Evolutionary conservation across 2,797 vertebrate species (phyloP).

Genomic region (Hipposideros larvatus): DNA sequence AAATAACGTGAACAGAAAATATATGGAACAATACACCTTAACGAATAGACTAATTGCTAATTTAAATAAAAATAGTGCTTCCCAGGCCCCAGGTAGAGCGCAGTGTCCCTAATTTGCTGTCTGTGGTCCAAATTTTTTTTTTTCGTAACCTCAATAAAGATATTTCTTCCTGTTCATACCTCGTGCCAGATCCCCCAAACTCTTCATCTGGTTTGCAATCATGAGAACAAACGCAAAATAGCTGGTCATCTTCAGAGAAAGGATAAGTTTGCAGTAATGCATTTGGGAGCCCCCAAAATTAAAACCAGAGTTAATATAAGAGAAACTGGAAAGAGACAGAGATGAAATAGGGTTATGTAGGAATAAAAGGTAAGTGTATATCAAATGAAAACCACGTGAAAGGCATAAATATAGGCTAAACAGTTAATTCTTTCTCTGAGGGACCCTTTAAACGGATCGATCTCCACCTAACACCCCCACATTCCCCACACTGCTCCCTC

Average conservation of each 20-base stretch:
- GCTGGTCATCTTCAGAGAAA: conserved; percentile 35
- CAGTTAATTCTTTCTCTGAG: conserved; percentile 79
- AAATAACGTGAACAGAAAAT: conserved; percentile 52
- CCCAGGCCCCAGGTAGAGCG: not conserved
- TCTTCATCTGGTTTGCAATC: not conserved
- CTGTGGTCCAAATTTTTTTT: not conserved
- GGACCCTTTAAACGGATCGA: conserved; percentile 63
- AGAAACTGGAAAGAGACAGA: conserved; percentile 48
- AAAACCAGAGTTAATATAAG: conserved; percentile 63
- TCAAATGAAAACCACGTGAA: conserved; percentile 76
- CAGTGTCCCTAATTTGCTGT: not conserved
- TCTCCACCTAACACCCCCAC: conserved; percentile 67
- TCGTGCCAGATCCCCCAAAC: not conserved
- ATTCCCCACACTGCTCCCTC: not conserved
- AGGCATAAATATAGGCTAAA: conserved; percentile 77
- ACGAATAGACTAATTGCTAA: not conserved
- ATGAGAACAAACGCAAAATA: not conserved
- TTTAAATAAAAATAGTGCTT: not conserved
- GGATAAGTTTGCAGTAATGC: not conserved
- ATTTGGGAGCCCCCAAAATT: conserved; percentile 41
- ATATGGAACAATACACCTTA: not conserved
- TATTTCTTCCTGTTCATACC: not conserved
- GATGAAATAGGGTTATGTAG: conserved; percentile 56
- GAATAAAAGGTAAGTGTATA: conserved; percentile 68
- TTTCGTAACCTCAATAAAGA: not conserved